Percentiles rank a stretch among this genome's conserved stretches.
phyloP scores from a whole-genome alignment of 1,140 invertebrate species.

The Drosophila burlai region DNA sequence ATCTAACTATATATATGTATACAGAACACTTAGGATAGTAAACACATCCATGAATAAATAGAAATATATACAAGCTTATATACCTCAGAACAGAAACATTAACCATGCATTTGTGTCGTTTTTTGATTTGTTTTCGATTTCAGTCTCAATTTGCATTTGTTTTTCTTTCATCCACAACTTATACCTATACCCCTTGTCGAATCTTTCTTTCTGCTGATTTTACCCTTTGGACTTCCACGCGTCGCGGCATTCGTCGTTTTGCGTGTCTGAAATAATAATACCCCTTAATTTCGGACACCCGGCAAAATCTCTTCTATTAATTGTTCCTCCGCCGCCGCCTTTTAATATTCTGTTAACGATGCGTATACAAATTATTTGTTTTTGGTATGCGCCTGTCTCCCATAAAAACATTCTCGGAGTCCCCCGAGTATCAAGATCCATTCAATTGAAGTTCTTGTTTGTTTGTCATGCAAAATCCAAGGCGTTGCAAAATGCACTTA shows the following conservation, averaged over 20 bases:
- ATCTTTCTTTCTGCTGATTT: slow-evolving; percentile 22
- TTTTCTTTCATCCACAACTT: slow-evolving; percentile 23
- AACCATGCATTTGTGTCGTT: slow-evolving; percentile 71
- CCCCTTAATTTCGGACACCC: slow-evolving; percentile 57
- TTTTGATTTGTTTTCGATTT: slow-evolving; percentile 34
- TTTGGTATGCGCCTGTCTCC: slow-evolving; percentile 43
- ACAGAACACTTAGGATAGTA: slow-evolving; percentile 29
- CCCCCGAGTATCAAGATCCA: slow-evolving; percentile 13
- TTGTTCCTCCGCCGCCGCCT: slow-evolving; percentile 31
- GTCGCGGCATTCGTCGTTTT: slow-evolving; percentile 53
- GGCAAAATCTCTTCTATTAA: slow-evolving; percentile 34
- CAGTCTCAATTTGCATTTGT: slow-evolving; percentile 56
- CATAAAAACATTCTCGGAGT: slow-evolving; percentile 41
- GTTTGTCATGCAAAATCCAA: slow-evolving; percentile 70
- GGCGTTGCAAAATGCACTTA: slow-evolving; percentile 42
- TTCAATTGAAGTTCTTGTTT: slow-evolving; percentile 58
- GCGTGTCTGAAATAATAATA: slow-evolving; percentile 68
- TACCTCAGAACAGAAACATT: slow-evolving; percentile 57
- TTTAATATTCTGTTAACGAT: slow-evolving; percentile 46
- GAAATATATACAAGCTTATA: slow-evolving; percentile 49
- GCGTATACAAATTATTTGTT: slow-evolving; percentile 23
- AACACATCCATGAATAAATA: slow-evolving; percentile 42
- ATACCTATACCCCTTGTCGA: neutral
- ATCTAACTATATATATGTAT: slow-evolving; percentile 22
- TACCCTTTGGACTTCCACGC: slow-evolving; percentile 62